Evolutionary conservation across 1,140 invertebrate species (phyloP).

Genomic region (Panagrolaimus sp.): DNA sequence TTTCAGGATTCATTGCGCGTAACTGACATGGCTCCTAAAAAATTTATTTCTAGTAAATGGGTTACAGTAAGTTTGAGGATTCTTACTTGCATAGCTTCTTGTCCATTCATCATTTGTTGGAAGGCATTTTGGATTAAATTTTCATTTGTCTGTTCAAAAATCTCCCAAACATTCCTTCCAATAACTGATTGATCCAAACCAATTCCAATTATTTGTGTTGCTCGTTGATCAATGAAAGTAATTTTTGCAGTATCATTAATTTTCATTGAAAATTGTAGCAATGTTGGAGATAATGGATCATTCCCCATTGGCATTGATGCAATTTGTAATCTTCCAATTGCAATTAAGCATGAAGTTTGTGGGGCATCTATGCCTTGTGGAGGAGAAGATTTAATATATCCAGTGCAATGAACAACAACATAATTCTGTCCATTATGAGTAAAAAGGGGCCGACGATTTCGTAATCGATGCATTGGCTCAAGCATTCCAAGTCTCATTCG

Average conservation of each 20-base stretch:
- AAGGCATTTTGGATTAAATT: slow-evolving; percentile 44
- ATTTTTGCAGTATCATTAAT: slow-evolving; percentile 52
- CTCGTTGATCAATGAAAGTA: slow-evolving; percentile 53
- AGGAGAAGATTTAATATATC: slow-evolving; percentile 99
- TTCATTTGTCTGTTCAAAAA: slow-evolving; percentile 50
- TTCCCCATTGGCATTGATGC: slow-evolving; percentile 38
- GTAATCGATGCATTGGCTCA: slow-evolving; percentile 41
- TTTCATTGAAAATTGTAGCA: slow-evolving; percentile 38
- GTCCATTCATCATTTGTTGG: slow-evolving; percentile 29
- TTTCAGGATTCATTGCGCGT: slow-evolving; percentile 17
- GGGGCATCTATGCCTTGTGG: slow-evolving; percentile 70
- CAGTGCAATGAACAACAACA: slow-evolving; percentile 96
- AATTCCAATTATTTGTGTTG: slow-evolving; percentile 38
- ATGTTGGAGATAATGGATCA: slow-evolving; percentile 2
- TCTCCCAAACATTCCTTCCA: slow-evolving; percentile 45
- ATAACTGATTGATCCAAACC: slow-evolving; percentile 33
- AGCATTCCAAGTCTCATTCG: slow-evolving; percentile 85
- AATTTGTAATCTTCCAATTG: slow-evolving; percentile 89
- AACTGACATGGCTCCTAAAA: slow-evolving; percentile 33
- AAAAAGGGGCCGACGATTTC: slow-evolving; percentile 55
- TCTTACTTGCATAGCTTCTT: slow-evolving; percentile 38
- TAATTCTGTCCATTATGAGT: slow-evolving; percentile 77
- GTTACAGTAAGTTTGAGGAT: background rate
- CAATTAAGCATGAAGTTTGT: slow-evolving; percentile 73
- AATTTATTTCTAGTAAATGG: background rate